These are phyloP conservation scores for Squalus acanthias DNA, from an alignment of 2,797 vertebrate genomes.

Conservation along the genomic window DNA sequence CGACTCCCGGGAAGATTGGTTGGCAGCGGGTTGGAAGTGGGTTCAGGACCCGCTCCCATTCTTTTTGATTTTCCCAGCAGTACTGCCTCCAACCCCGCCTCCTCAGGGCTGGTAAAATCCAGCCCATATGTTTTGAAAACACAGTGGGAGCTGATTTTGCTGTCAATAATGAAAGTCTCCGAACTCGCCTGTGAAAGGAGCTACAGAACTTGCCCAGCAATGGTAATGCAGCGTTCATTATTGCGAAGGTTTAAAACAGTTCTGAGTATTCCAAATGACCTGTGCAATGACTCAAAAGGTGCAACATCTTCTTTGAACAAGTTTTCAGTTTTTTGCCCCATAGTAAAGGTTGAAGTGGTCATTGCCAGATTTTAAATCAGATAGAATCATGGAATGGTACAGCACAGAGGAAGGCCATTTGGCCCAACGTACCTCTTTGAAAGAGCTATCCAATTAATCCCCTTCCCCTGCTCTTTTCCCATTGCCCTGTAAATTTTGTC, in stretches of 20 bases:
- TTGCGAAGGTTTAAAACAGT: neutral
- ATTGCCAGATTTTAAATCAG: neutral
- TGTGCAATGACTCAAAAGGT: neutral
- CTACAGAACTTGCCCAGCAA: neutral
- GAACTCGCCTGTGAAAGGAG: neutral
- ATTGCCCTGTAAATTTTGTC: neutral
- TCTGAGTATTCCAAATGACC: neutral
- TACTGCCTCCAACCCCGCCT: no score
- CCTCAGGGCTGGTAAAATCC: no score
- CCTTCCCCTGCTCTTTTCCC: neutral
- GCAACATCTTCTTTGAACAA: neutral
- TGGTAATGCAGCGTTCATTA: neutral
- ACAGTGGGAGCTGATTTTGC: neutral
- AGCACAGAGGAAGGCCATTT: neutral
- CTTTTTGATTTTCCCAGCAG: no score
- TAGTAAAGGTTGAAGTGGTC: neutral
- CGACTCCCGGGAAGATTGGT: no score
- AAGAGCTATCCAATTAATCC: neutral
- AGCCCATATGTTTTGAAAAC: neutral
- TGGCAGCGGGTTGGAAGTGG: no score
- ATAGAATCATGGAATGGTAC: neutral
- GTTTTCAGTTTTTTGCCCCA: neutral
- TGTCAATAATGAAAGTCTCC: neutral
- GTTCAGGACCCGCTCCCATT: no score
- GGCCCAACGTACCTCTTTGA: neutral